Conservation (phyloP, 2,113 vertebrate genomes). For the Toxotes chatareus region DNA sequence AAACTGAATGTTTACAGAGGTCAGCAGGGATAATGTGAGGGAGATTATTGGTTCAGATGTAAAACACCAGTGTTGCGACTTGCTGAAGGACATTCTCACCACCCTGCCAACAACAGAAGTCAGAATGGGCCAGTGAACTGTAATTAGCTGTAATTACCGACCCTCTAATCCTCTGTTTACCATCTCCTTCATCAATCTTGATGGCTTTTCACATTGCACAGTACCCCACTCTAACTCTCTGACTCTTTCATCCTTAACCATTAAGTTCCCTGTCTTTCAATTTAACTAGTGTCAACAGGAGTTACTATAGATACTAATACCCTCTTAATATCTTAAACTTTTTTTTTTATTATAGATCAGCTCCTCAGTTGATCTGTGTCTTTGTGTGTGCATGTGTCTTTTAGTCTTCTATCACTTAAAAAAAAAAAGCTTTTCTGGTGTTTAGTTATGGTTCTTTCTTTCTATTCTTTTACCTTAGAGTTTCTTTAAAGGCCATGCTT, state of each 20-base stretch:
- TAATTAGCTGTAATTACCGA: slow-evolving; percentile 67
- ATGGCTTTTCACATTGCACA: slow-evolving; percentile 40
- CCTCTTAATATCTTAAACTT: slow-evolving; percentile 11
- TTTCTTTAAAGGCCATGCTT: slow-evolving; percentile 49
- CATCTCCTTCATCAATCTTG: slow-evolving; percentile 22
- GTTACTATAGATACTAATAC: slow-evolving; percentile 28
- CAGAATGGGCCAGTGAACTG: slow-evolving; percentile 45
- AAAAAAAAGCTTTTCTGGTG: not conserved
- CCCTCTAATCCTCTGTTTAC: slow-evolving; percentile 64
- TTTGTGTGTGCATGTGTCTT: not conserved
- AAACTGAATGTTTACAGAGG: slow-evolving; percentile 35
- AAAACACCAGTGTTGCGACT: slow-evolving; percentile 42
- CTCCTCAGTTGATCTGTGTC: not conserved
- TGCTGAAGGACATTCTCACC: slow-evolving; percentile 40
- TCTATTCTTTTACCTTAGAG: slow-evolving; percentile 20
- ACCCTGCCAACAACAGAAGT: slow-evolving; percentile 33
- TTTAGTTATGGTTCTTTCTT: slow-evolving; percentile 5
- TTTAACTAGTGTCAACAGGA: slow-evolving; percentile 26
- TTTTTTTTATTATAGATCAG: slow-evolving; percentile 9
- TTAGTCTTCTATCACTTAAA: not conserved
- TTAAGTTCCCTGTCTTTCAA: not conserved
- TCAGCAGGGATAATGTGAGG: slow-evolving; percentile 50
- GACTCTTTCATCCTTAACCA: slow-evolving; percentile 18
- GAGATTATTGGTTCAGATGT: slow-evolving; percentile 56
- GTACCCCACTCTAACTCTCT: not conserved